Conservation (phyloP, 2,113 vertebrate species). For the Acanthisitta chloris region DNA sequence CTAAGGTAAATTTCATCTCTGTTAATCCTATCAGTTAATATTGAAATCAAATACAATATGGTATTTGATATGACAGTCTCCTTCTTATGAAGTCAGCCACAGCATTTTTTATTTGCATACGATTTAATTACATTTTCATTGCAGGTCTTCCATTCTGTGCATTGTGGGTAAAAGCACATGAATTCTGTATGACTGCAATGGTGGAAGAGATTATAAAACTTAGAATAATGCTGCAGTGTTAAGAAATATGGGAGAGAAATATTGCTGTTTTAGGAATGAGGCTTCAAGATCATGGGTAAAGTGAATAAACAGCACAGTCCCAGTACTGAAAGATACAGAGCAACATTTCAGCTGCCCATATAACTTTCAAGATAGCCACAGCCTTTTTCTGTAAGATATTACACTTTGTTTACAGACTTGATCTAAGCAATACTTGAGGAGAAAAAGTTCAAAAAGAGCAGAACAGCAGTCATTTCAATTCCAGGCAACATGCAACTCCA, state of each 20-base stretch:
- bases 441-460: background rate
- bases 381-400: background rate
- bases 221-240: background rate
- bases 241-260: background rate
- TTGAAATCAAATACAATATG: conserved; percentile 70
- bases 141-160: background rate
- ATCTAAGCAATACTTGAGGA: background rate
- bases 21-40: conserved; percentile 73
- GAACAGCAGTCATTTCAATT: background rate
- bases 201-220: background rate
- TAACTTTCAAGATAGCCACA: background rate
- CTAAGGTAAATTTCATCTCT: conserved; percentile 74
- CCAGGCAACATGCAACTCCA: background rate
- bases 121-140: conserved; percentile 69
- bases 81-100: conserved; percentile 48
- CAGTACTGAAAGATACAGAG: background rate
- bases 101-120: conserved; percentile 62
- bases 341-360: background rate
- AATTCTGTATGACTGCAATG: conserved; percentile 23
- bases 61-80: conserved; percentile 61
- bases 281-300: background rate
- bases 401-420: background rate
- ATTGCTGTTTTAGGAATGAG: background rate
- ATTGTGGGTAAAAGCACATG: conserved; percentile 12
- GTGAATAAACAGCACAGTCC: background rate